These are phyloP conservation scores for Apostichopus japonicus DNA, from an alignment of 35 echinoderm and acorn worm genomes.

Conservation along the genomic window DNA sequence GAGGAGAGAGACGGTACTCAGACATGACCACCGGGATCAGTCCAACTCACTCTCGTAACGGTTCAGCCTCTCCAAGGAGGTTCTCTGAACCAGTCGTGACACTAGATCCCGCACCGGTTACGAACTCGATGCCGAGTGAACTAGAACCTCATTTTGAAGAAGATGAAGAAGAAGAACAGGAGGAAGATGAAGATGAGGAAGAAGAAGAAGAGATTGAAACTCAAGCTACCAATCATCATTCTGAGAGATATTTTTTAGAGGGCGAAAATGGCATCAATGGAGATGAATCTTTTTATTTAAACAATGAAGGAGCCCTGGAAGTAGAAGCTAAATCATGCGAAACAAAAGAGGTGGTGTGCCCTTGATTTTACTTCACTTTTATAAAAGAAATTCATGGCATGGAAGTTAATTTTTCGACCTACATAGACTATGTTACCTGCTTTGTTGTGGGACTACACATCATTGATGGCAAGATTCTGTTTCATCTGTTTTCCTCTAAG, in stretches of 20 bases:
- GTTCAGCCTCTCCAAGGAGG: background rate
- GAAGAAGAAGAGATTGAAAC: too few species aligned
- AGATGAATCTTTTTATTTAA: background rate
- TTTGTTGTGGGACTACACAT: too few species aligned
- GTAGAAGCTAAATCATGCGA: background rate
- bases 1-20: background rate
- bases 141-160: background rate
- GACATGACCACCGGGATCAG: background rate
- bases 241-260: background rate
- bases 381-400: background rate
- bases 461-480: too few species aligned
- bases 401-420: too few species aligned
- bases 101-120: too few species aligned
- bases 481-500: too few species aligned
- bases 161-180: background rate
- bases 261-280: background rate
- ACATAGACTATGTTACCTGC: too few species aligned
- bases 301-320: background rate
- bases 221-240: too few species aligned
- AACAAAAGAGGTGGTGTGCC: slow-evolving; percentile 5
- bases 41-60: slow-evolving; percentile 5
- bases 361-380: background rate
- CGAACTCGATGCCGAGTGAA: background rate
- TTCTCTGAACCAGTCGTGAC: background rate
- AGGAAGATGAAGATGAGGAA: background rate